Conservation (phyloP, 64 coral and sea anemone species). For the Montipora cactus region DNA sequence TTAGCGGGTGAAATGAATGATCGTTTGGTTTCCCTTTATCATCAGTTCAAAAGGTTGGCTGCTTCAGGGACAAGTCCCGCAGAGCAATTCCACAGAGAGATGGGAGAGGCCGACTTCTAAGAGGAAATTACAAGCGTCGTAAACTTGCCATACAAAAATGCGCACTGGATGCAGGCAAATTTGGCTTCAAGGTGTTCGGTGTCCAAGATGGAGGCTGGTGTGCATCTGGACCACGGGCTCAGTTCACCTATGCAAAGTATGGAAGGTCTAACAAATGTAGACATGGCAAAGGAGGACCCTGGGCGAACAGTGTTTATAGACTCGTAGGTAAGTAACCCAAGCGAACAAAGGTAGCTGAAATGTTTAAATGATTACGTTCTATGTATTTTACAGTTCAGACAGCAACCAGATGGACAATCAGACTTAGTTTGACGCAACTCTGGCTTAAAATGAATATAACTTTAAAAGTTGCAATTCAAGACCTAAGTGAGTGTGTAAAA, state of each 20-base stretch:
- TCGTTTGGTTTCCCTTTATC: background rate
- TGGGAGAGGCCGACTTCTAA: constrained; percentile 31
- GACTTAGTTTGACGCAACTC: no score
- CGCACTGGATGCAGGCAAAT: constrained; percentile 31
- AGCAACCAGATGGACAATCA: no score
- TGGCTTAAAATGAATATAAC: no score
- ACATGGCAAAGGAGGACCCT: constrained; percentile 57
- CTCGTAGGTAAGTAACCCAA: background rate
- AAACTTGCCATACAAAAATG: constrained; percentile 57
- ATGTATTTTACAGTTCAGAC: no score
- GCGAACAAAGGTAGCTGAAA: background rate
- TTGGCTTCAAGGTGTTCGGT: constrained; percentile 57
- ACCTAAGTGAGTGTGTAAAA: no score
- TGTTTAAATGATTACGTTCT: no score
- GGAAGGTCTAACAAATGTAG: constrained; percentile 44
- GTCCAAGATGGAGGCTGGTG: constrained; percentile 62
- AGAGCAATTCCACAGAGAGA: constrained; percentile 32
- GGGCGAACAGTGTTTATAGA: constrained; percentile 76
- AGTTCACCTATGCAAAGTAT: constrained; percentile 58
- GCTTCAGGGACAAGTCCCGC: constrained; percentile 11
- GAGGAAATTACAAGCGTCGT: constrained; percentile 14
- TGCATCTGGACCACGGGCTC: constrained; percentile 38
- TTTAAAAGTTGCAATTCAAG: no score
- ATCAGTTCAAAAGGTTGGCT: constrained; percentile 15
- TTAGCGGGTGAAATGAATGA: background rate